Evolutionary conservation across 2,888 invertebrate species (phyloP), one percentile per base, ranked within the genome.

Genomic region (Mesoligia furuncula): DNA sequence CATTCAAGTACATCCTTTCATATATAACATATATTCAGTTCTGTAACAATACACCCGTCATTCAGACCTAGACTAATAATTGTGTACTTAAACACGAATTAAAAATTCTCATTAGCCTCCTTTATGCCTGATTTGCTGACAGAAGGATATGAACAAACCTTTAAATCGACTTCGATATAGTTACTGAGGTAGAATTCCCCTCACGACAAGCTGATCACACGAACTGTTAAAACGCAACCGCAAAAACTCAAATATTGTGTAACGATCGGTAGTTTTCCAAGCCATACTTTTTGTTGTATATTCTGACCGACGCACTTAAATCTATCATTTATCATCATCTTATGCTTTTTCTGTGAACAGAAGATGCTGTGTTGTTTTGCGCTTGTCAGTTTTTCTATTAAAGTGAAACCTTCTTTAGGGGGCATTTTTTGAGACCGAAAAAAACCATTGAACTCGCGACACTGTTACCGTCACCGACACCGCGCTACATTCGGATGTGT

Each of bases 111-210:
- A 66, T 31, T 67, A 61, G 8, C 15, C 13, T 20, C 57, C 48
- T 84, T 79, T 39, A 76, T 70, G 72, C 62, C 48, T 77, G 65
- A 77, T 80, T 83, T 59, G 66, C 17, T 24, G 31, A 51, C 67
- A 59, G 57, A 72, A 81, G 75, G 76, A 81, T 79, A 70, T 79
- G 64, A 66, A 73, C 76, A 45, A 73, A 81, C 75, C 57, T 76
- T 68, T 71, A 75, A 80, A n/a, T 83, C 13, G 69, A 4, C 36
- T 54, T 66, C 62, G 71, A 73, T 75, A 82, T 59, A 74, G 65
- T 73, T 84, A 64, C 48, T 54, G 70, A 73, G 31, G 76, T 77
- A 75, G 69, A 67, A 73, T 73, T 80, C 71, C 72, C 72, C n/a
- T 27, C 13, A 31, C 54, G 48, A 45, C 17, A 77, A 77, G 61